A percentile compares a stretch with the other conserved stretches of the same genome.
These are phyloP conservation scores for Gobius niger DNA, from an alignment of 2,113 vertebrate species.

Conservation along the genomic window DNA sequence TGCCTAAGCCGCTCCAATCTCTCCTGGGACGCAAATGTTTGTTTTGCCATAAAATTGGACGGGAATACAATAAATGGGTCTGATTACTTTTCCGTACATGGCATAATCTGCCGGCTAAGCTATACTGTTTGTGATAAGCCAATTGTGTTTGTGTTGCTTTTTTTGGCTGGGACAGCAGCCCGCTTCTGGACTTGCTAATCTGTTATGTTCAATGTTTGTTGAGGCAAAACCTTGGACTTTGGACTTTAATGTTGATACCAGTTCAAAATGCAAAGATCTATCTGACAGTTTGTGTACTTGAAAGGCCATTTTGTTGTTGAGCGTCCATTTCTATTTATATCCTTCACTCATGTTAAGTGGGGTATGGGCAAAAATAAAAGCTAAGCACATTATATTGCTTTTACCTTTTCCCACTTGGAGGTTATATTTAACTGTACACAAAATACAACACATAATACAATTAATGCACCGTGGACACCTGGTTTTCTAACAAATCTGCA, in stretches of 20 bases:
- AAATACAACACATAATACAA: neutral
- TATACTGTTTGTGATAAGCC: conserved; percentile 29
- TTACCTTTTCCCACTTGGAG: neutral
- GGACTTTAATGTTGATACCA: conserved; percentile 39
- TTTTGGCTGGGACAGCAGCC: conserved; percentile 15
- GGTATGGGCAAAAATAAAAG: neutral
- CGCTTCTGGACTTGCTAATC: conserved; percentile 25
- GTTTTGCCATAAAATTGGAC: conserved; percentile 21
- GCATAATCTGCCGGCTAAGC: conserved; percentile 25
- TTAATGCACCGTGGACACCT: neutral
- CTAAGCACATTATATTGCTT: neutral
- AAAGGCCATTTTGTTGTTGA: neutral
- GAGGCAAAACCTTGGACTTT: conserved; percentile 24
- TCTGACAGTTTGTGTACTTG: conserved; percentile 7
- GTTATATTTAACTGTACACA: neutral
- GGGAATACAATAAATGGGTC: conserved; percentile 35
- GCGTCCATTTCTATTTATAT: neutral
- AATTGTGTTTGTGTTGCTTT: conserved; percentile 24
- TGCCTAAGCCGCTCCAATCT: conserved; percentile 30
- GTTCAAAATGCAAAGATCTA: conserved; percentile 21
- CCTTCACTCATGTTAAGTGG: neutral
- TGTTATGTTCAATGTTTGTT: conserved; percentile 26
- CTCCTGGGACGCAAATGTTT: conserved; percentile 39
- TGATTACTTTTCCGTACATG: conserved; percentile 33
- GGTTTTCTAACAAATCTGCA: neutral